Base-by-base conservation (phyloP, 2,113 vertebrate species). In the Equus quagga region DNA sequence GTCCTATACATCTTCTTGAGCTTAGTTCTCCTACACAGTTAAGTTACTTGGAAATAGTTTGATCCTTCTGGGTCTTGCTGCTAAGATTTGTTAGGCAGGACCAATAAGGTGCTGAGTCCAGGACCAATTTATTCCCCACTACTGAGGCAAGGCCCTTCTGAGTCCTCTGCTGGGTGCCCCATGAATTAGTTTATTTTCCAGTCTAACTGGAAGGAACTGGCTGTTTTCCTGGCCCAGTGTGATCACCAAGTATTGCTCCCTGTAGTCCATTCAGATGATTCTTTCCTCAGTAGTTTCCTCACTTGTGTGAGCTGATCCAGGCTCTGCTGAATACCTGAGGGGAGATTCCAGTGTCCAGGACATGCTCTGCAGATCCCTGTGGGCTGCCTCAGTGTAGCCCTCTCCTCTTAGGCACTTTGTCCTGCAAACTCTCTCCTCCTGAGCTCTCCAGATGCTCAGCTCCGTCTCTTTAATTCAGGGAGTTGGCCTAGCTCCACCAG, bases 301-400 rank as follows among this genome's bases (percentile, higher is more conserved):
- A 44, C 62, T 51, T 58, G 5, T 4, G 1, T 51, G 23, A 8
- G 1, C 26, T 49, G 51, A 58, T 28, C 4, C 9, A 1, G 0
- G 0, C 31, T 73, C 49, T 54, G 14, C 21, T 26, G n/a, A 56
- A 24, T 69, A 12, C 17, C 11, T 0, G 0, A 58, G 28, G 3
- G 21, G 17, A 8, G 21, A 36, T 4, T 2, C 14, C 2, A 4
- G 13, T 3, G 0, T 21, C 58, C 36, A 21, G 54, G 33, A 78
- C 49, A 8, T 44, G 8, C 44, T 84, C 19, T 23, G 33, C 33
- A 41, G 23, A 7, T 49, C 18, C 54, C 33, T 51, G 11, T 13
- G 8, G 18, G 41, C 41, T 73, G 6, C 33, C 44, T 87, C 15
- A 46, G 4, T 7, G 23, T 17, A 8, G 5, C 23, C 31, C 6